These are phyloP conservation scores for Spodoptera picta DNA, from an alignment of 2,888 invertebrate genomes.

Conservation along the genomic window DNA sequence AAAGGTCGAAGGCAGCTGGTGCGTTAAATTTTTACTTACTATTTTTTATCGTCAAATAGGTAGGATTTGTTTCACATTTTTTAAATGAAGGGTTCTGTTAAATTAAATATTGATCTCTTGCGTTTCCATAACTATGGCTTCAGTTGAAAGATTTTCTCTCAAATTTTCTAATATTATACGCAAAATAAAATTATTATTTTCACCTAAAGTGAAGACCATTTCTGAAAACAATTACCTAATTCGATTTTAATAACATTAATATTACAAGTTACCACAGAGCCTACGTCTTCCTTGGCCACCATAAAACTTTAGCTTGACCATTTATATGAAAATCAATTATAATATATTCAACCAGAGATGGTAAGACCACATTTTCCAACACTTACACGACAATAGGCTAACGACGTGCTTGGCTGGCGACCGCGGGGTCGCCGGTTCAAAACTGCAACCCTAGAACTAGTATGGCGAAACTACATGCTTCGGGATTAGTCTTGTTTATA, in stretches of 20 bases:
- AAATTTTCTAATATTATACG: too few relatives aligned
- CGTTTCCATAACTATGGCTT: too few relatives aligned
- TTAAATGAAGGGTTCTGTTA: too few relatives aligned
- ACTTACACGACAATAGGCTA: conserved; percentile 43
- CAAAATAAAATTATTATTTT: too few relatives aligned
- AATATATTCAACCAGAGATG: conserved; percentile 40
- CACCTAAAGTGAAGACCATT: too few relatives aligned
- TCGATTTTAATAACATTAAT: not conserved
- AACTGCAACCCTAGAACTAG: conserved; percentile 37
- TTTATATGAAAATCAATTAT: conserved; percentile 47
- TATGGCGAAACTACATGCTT: conserved; percentile 48
- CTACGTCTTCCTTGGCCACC: conserved; percentile 15
- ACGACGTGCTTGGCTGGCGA: conserved; percentile 27
- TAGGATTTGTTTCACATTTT: too few relatives aligned
- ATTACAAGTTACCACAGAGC: conserved; percentile 5
- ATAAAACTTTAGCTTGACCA: conserved; percentile 27
- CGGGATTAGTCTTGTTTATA: conserved; percentile 29
- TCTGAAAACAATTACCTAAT: too few relatives aligned
- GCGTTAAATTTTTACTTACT: too few relatives aligned
- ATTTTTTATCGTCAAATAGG: too few relatives aligned
- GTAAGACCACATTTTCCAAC: conserved; percentile 53
- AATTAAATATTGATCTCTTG: too few relatives aligned
- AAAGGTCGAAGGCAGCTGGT: conserved; percentile 41
- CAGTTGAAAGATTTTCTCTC: too few relatives aligned
- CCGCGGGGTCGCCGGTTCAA: conserved; percentile 48